Evolutionary conservation across 2,113 vertebrate species (phyloP), one percentile per base, ranked within the genome.

Genomic region (Orcinus orca): DNA sequence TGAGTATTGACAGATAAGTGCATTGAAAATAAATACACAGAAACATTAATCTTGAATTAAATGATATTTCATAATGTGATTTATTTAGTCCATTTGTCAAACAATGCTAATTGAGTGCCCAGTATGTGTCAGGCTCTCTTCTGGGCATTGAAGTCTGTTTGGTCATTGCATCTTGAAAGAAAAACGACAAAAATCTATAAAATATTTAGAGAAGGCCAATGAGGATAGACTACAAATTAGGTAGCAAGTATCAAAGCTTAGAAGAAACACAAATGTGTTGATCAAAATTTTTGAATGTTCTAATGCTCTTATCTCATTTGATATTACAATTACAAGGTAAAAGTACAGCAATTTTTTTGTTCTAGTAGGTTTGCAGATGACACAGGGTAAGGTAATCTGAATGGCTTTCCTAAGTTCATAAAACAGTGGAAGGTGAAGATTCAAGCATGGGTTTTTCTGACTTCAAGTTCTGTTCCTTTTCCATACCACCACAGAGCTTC

Each of bases 41-140:
- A 92, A 91, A 80, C 33, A 86, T 83, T 93, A 90, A 88, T 77
- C 67, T 76, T 94, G 63, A 94, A 83, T 96, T 73, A 94, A 95
- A 63, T 93, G 33, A 62, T 50, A 20, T n/a, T 82, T 81, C 44
- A 76, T 47, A 74, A 70, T 38, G 20, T 47, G n/a, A 2, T 1
- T 65, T 93, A 84, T 62, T 96, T 88, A 86, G 29, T 88, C 26
- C n/a, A 81, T 84, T 97, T 96, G 31, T 93, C 79, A 93, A 55
- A 89, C 70, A 80, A 8, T 93, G 20, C 25, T 95, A 86, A 96
- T 73, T 86, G 44, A 76, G 38, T 65, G 25, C 20, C n/a, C 33
- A 41, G 9, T 70, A 55, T 60, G 62, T 84, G 41, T 88, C 55
- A 88, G 20, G 3, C 14, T 95, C 0, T 65, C 23, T 95, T 88